A percentile compares a stretch with the other conserved stretches of the same genome.
phyloP scores from a whole-genome alignment of 2,888 invertebrate species.

The Xestia xanthographa region DNA sequence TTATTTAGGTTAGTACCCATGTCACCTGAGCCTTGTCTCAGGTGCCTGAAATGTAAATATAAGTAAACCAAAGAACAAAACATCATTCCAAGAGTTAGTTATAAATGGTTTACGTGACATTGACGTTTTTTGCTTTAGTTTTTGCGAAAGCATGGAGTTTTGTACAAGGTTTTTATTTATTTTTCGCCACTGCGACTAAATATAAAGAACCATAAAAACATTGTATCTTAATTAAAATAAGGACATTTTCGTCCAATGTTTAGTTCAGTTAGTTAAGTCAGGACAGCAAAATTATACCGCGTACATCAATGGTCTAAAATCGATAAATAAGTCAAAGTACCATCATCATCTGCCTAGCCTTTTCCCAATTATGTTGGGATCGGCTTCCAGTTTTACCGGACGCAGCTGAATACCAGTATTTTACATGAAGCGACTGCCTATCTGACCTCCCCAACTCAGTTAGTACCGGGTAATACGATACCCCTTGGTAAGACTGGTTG shows the following conservation, averaged over 20 bases:
- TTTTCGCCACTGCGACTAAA: too few relatives aligned
- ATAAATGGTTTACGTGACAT: not conserved
- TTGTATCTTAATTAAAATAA: not conserved
- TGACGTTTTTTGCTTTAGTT: not conserved
- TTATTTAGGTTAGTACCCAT: constrained; percentile 5
- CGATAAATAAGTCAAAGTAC: not conserved
- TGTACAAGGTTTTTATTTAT: too few relatives aligned
- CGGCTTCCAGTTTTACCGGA: too few relatives aligned
- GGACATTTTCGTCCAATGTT: not conserved
- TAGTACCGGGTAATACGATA: too few relatives aligned
- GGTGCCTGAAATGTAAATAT: constrained; percentile 8
- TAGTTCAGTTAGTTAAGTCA: not conserved
- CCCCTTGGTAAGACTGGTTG: too few relatives aligned
- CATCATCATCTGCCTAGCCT: too few relatives aligned
- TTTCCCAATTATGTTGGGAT: too few relatives aligned
- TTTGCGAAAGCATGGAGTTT: not conserved
- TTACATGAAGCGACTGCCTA: too few relatives aligned
- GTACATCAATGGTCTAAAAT: too few relatives aligned
- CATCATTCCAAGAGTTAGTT: not conserved
- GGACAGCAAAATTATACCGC: not conserved
- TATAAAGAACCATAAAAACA: not conserved
- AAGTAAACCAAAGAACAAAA: not conserved
- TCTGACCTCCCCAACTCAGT: too few relatives aligned
- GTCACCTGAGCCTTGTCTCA: constrained; percentile 6
- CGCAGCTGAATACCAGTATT: too few relatives aligned